Conservation (phyloP, 2,113 vertebrate genomes). For the Morone chrysops region DNA sequence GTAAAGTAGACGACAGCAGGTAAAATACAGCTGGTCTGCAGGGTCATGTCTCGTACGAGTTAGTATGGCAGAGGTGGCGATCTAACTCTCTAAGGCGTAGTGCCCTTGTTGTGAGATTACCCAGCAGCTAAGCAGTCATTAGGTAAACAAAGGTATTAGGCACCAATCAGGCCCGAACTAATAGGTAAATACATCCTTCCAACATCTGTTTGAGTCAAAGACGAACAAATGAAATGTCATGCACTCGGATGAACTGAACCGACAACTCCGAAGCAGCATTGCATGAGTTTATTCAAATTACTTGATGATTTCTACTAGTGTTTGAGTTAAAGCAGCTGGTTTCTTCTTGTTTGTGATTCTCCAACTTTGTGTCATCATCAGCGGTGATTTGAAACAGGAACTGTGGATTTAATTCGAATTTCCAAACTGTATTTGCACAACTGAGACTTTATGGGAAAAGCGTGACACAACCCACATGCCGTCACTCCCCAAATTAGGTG, state of each 20-base stretch:
- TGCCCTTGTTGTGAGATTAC: conserved; percentile 52
- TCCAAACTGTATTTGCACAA: conserved; percentile 8
- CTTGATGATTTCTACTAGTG: background rate
- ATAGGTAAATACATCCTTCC: conserved; percentile 48
- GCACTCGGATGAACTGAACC: background rate
- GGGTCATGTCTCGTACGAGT: background rate
- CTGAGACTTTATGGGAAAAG: background rate
- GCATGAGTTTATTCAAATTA: background rate
- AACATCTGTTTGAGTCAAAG: conserved; percentile 41
- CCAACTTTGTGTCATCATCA: background rate
- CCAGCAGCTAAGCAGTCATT: conserved; percentile 40
- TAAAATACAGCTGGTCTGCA: background rate
- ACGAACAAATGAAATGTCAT: background rate
- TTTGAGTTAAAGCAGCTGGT: background rate
- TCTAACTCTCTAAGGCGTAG: conserved; percentile 14
- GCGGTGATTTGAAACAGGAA: background rate
- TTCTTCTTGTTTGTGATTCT: background rate
- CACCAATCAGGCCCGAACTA: conserved; percentile 46
- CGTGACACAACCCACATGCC: conserved; percentile 3
- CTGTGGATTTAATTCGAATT: background rate
- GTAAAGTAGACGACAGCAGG: background rate
- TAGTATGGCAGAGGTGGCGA: conserved; percentile 5
- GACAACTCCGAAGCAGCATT: background rate
- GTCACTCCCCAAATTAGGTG: background rate
- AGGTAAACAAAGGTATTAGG: conserved; percentile 52